Evolutionary conservation across 2,113 vertebrate genomes (phyloP), one percentile per base, ranked within the genome.

Genomic region (Aptenodytes patagonicus): DNA sequence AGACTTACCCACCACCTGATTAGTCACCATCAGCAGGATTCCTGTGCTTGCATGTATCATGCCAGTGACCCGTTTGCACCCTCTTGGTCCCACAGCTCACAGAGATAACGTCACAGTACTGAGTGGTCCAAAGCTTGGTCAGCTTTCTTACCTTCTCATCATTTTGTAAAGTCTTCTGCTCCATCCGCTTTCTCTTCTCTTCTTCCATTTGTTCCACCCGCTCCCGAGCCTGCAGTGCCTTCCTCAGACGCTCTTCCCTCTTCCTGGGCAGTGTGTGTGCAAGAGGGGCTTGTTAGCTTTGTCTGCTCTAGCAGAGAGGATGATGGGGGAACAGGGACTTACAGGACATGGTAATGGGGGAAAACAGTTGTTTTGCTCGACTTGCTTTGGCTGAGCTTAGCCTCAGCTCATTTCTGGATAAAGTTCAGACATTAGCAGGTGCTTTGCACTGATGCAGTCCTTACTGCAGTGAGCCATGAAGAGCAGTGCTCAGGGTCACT

Each of bases 111-210:
- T 10, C 49, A 61, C n/a, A 17, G 16, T 17, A 17, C 46, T 0
- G 4, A 49, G 18, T 4, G 7, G 36, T 10, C 42, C 66, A 40
- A 47, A 73, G 70, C 78, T 40, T 2, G 8, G 70, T 12, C 58
- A 71, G 46, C 1, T 26, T 46, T 42, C 96, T 69, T 72, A 99
- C 99, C 98, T 99, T 99, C 58, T 99, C 99, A 31, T 99, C 99
- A 0, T 97, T 97, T 84, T 99, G 99, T 42, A 98, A 98, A 52
- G 99, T 97, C 96, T 99, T 99, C 95, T 99, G 99, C 71, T 99
- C 99, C 51, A 99, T 97, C 84, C 98, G 97, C 94, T 99, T 99
- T 75, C 99, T 99, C 98, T 99, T 99, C 90, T 99, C 98, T 13
- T 99, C 98, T 76, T 99, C 99, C 78, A 98, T 98, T 88, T 99